phyloP scores from a whole-genome alignment of 2,113 vertebrate species.

The Dipodomys stephensi region DNA sequence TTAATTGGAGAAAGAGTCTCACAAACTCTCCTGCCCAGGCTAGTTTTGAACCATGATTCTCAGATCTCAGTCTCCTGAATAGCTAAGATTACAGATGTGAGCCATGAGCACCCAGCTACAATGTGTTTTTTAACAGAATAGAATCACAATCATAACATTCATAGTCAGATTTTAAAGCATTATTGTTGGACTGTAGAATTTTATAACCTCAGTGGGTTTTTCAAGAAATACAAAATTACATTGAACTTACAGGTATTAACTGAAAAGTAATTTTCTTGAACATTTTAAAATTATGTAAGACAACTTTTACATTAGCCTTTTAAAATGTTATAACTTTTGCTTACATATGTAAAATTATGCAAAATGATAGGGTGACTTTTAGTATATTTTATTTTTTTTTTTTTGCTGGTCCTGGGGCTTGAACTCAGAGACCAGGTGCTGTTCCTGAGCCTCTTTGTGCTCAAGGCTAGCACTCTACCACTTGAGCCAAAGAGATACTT shows the following conservation, averaged over 20 bases:
- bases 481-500: too few species aligned
- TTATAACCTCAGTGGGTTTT: neutral
- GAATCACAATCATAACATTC: neutral
- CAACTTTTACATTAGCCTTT: conserved; percentile 17
- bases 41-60: too few species aligned
- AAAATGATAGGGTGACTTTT: conserved; percentile 42
- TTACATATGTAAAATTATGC: conserved; percentile 59
- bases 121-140: neutral
- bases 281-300: conserved; percentile 54
- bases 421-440: too few species aligned
- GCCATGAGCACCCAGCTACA: too few species aligned
- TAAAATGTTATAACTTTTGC: conserved; percentile 3
- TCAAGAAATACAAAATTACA: conserved; percentile 29
- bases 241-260: conserved; percentile 20
- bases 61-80: too few species aligned
- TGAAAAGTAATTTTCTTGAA: conserved; percentile 52
- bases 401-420: too few species aligned
- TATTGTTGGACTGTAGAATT: conserved; percentile 11
- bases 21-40: too few species aligned
- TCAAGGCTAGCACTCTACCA: too few species aligned
- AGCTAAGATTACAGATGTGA: too few species aligned
- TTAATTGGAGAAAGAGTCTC: too few species aligned
- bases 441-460: too few species aligned
- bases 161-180: neutral
- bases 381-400: conserved; percentile 42